These are phyloP conservation scores for Crenichthys baileyi DNA, from an alignment of 2,797 vertebrate species.

Conservation along the genomic window DNA sequence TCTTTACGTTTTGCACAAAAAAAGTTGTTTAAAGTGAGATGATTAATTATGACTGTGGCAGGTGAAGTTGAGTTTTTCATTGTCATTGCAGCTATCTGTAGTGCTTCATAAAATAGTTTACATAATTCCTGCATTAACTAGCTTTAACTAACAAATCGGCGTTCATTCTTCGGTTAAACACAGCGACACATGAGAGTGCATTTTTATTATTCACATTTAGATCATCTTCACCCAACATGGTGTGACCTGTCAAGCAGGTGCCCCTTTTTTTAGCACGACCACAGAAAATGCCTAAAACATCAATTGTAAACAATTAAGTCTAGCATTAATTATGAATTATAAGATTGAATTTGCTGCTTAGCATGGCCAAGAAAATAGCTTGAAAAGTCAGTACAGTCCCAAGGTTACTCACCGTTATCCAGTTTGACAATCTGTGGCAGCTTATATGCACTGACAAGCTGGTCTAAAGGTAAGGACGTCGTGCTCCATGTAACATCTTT, in stretches of 20 bases:
- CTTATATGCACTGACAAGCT: conserved; percentile 91
- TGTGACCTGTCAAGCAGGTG: background rate
- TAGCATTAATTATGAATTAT: background rate
- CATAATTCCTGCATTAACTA: background rate
- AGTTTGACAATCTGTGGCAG: conserved; percentile 92
- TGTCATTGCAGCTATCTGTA: background rate
- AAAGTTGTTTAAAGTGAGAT: background rate
- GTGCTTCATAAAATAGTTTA: background rate
- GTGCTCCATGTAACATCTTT: conserved; percentile 96
- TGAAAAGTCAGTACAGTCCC: background rate
- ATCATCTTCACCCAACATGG: background rate
- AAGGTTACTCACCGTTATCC: conserved; percentile 88
- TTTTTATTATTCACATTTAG: background rate
- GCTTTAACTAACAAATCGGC: background rate
- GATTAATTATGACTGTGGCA: too few species aligned
- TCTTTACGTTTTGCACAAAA: background rate
- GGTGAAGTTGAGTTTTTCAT: background rate
- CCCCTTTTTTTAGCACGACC: too few species aligned
- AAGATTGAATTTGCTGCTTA: conserved; percentile 23
- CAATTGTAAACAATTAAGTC: background rate
- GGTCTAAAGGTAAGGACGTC: conserved; percentile 89
- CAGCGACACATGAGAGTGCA: background rate
- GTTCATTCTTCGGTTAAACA: background rate
- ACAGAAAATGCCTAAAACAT: background rate
- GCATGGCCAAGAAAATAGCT: conserved; percentile 13